Evolutionary conservation across 1,140 invertebrate genomes (phyloP).

Genomic region (Psilanteris sp.): DNA sequence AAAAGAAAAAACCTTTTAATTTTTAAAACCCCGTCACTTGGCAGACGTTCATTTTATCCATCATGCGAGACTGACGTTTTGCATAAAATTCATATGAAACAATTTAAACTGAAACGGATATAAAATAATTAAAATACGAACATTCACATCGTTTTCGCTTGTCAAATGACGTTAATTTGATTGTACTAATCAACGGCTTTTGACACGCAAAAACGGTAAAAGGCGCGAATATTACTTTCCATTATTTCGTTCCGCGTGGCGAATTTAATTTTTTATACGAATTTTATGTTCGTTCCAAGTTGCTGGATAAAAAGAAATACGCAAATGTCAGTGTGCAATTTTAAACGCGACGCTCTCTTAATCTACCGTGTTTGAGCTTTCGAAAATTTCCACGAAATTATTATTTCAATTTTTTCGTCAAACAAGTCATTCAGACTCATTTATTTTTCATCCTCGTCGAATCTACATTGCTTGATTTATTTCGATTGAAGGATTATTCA

Average conservation of each 20-base stretch:
- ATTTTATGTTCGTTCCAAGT: constrained; percentile 17
- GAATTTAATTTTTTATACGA: constrained; percentile 31
- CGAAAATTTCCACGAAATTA: no score
- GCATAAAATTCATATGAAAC: constrained; percentile 27
- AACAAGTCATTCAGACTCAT: no score
- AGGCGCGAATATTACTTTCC: background rate
- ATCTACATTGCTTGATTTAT: no score
- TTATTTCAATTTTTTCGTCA: no score
- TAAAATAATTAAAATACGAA: constrained; percentile 39
- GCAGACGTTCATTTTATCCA: constrained; percentile 9
- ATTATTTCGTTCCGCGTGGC: constrained; percentile 14
- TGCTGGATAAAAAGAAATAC: background rate
- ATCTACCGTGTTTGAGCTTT: no score
- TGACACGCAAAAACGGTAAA: constrained; percentile 8
- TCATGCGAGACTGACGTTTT: constrained; percentile 6
- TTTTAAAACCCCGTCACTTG: constrained; percentile 15
- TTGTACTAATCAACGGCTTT: constrained; percentile 15
- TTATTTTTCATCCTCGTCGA: no score
- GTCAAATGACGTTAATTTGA: constrained; percentile 47
- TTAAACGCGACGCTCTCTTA: no score
- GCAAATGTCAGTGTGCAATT: background rate
- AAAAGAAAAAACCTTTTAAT: constrained; percentile 7
- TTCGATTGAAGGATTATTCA: no score
- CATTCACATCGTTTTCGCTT: constrained; percentile 37
- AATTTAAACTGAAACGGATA: constrained; percentile 23